A percentile compares a stretch with the other conserved stretches of the same genome.
phyloP scores from a whole-genome alignment of 2,888 invertebrate genomes.

The Lithophane leautieri region DNA sequence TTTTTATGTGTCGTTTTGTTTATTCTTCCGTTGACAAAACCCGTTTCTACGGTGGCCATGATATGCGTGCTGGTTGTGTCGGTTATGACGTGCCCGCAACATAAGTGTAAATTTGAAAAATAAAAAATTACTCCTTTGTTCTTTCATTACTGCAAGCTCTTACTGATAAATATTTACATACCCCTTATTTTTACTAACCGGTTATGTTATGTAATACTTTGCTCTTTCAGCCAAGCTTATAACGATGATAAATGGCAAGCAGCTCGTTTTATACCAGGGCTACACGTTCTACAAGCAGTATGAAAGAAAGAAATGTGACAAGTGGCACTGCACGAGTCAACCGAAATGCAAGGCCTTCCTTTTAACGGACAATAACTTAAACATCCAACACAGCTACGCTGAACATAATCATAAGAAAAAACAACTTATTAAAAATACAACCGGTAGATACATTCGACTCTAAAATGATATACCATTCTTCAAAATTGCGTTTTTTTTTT shows the following conservation, averaged over 20 bases:
- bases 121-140: not conserved
- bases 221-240: conserved; percentile 55
- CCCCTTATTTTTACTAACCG: not conserved
- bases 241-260: conserved; percentile 42
- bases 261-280: conserved; percentile 41
- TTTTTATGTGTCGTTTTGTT: too few species aligned
- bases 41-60: too few species aligned
- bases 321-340: conserved; percentile 57
- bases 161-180: too few species aligned
- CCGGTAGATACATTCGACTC: conserved; percentile 41
- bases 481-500: not conserved
- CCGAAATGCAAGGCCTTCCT: conserved; percentile 57
- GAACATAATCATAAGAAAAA: conserved; percentile 49
- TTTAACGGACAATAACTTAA: conserved; percentile 18
- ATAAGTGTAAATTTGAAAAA: too few species aligned
- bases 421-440: conserved; percentile 9
- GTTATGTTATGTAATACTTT: not conserved
- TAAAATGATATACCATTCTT: conserved; percentile 11
- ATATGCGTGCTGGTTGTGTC: too few species aligned
- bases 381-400: conserved; percentile 20
- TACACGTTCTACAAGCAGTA: conserved; percentile 58
- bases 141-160: not conserved
- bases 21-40: too few species aligned
- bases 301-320: conserved; percentile 31
- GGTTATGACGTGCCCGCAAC: too few species aligned